phyloP scores from a whole-genome alignment of 2,888 invertebrate genomes.

The Chloromyia formosa region DNA sequence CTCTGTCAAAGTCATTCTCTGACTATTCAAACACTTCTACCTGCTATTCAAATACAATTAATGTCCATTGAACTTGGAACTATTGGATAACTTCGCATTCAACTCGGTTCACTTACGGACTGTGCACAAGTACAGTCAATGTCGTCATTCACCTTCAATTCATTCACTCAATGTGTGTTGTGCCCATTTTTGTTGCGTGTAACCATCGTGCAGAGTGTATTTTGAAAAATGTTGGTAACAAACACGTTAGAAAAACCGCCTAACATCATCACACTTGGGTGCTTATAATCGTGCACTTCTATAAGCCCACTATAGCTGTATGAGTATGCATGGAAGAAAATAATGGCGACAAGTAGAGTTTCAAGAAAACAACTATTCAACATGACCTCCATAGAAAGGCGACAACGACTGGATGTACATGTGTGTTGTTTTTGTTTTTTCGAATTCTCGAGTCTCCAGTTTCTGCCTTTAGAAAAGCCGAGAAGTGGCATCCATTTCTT shows the following conservation, averaged over 20 bases:
- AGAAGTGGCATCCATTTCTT: no score
- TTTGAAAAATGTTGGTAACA: no score
- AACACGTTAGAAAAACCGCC: background rate
- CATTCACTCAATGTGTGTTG: background rate
- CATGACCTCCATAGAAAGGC: background rate
- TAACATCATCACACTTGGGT: background rate
- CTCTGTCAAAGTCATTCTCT: background rate
- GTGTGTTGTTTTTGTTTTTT: no score
- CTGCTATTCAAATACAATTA: constrained; percentile 29
- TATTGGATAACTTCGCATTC: constrained; percentile 1
- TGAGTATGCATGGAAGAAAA: no score
- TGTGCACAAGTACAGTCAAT: constrained; percentile 4
- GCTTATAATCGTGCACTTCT: background rate
- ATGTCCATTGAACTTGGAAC: constrained; percentile 39
- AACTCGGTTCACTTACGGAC: background rate
- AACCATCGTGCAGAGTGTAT: background rate
- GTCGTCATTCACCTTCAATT: constrained; percentile 39
- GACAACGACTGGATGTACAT: no score
- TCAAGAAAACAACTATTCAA: background rate
- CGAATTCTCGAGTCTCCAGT: background rate
- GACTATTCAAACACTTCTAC: background rate
- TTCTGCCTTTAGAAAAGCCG: no score
- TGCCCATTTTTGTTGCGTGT: constrained; percentile 11
- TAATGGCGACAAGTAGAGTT: background rate
- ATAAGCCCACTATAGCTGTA: background rate